Conservation (phyloP, 2,888 invertebrate species). For the Galerucella calmariensis region DNA sequence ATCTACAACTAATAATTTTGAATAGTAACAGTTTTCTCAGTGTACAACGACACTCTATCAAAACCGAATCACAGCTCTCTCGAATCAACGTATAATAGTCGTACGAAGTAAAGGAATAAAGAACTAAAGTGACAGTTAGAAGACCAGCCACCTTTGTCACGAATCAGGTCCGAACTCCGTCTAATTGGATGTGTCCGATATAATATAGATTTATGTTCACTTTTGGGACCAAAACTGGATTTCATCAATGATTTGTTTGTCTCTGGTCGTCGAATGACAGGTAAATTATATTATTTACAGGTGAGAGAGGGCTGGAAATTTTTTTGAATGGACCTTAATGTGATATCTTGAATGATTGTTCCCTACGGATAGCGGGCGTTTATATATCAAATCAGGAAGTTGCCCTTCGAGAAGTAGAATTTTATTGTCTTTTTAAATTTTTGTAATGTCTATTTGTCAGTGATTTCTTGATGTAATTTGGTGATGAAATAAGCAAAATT, state of each 20-base stretch:
- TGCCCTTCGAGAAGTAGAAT: not conserved
- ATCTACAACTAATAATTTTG: not conserved
- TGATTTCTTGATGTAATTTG: no score
- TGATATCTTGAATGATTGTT: constrained; percentile 18
- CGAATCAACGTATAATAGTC: constrained; percentile 21
- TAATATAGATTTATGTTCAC: constrained; percentile 64
- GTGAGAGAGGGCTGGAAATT: constrained; percentile 24
- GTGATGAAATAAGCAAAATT: no score
- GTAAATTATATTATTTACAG: constrained; percentile 39
- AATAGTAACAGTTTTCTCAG: not conserved
- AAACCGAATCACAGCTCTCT: not conserved
- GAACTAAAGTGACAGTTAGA: constrained; percentile 34
- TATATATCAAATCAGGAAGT: not conserved
- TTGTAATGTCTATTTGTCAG: no score
- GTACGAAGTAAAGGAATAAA: constrained; percentile 24
- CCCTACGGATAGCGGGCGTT: constrained; percentile 9
- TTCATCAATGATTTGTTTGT: constrained; percentile 60
- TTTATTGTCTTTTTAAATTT: no score
- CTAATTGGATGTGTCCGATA: constrained; percentile 64
- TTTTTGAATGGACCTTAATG: constrained; percentile 22
- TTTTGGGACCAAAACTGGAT: constrained; percentile 60
- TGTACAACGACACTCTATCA: not conserved
- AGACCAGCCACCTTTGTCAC: constrained; percentile 53
- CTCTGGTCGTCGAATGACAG: constrained; percentile 44
- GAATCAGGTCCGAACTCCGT: constrained; percentile 57